phyloP scores from a whole-genome alignment of 2,113 vertebrate species.

The Callaeas wilsoni region DNA sequence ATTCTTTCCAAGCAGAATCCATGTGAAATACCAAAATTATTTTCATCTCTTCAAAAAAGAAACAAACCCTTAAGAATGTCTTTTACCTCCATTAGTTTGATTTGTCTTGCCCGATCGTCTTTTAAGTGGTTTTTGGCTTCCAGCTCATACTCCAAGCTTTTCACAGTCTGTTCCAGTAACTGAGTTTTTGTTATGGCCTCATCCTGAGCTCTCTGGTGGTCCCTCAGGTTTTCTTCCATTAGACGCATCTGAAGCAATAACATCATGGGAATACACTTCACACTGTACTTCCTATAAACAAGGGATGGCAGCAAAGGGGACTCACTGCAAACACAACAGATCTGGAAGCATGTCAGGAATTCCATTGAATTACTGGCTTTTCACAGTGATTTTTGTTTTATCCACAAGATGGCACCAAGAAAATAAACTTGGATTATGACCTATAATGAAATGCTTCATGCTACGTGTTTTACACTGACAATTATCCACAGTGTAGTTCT shows the following conservation, averaged over 20 bases:
- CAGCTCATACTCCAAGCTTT: constrained; percentile 82
- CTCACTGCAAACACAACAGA: not conserved
- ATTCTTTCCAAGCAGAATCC: not conserved
- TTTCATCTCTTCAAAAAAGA: not conserved
- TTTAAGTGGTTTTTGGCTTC: constrained; percentile 79
- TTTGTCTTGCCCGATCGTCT: constrained; percentile 81
- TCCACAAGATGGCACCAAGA: constrained; percentile 68
- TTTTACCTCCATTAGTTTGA: constrained; percentile 90
- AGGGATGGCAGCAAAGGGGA: not conserved
- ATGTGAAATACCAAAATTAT: not conserved
- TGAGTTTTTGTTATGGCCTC: constrained; percentile 79
- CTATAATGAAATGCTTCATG: not conserved
- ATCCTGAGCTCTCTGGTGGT: constrained; percentile 81
- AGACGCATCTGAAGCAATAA: constrained; percentile 73
- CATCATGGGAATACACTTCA: not conserved
- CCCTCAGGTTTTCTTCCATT: constrained; percentile 81
- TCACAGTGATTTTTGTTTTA: not conserved
- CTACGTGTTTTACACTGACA: not conserved
- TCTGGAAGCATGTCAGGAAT: not conserved
- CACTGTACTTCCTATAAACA: not conserved
- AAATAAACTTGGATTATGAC: constrained; percentile 9
- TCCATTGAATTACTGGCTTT: not conserved
- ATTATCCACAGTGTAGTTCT: not conserved
- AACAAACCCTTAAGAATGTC: not conserved
- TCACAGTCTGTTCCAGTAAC: constrained; percentile 80